These are phyloP conservation scores for Dysdera silvatica DNA, from an alignment of 1,140 invertebrate genomes.

Conservation along the genomic window DNA sequence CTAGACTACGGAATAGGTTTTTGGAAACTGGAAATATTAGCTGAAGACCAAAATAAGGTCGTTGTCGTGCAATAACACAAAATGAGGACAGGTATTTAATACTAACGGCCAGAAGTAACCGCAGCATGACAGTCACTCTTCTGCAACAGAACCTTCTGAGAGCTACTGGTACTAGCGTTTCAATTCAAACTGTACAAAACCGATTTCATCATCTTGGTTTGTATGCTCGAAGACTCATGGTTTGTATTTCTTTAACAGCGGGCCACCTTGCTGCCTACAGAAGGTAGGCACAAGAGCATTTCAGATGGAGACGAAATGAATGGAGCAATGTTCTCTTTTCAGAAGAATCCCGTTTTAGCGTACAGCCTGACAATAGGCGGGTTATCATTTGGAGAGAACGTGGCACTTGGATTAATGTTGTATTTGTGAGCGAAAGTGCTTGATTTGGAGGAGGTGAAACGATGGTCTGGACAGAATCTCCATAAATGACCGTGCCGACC, in stretches of 20 bases:
- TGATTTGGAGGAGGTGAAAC: not conserved
- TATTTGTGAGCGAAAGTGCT: not conserved
- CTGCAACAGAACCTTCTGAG: not conserved
- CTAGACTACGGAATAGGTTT: not conserved
- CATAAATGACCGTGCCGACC: not conserved
- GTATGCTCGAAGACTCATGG: not conserved
- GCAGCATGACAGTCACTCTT: not conserved
- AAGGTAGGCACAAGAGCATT: not conserved
- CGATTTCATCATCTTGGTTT: not conserved
- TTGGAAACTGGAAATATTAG: too few species aligned
- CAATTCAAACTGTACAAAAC: not conserved
- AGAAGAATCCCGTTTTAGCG: slow-evolving; percentile 2
- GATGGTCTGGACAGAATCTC: too few species aligned
- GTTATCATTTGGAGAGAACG: not conserved
- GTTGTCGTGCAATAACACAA: too few species aligned
- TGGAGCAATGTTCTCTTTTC: not conserved
- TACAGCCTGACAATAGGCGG: not conserved
- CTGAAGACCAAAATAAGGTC: too few species aligned
- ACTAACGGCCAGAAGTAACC: not conserved
- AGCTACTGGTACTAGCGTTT: not conserved
- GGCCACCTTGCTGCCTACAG: not conserved
- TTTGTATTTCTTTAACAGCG: not conserved
- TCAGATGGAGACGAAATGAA: not conserved
- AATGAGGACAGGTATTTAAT: too few species aligned
- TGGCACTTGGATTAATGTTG: not conserved